phyloP scores from a whole-genome alignment of 1,140 invertebrate species.

The Zaprionus capensis region DNA sequence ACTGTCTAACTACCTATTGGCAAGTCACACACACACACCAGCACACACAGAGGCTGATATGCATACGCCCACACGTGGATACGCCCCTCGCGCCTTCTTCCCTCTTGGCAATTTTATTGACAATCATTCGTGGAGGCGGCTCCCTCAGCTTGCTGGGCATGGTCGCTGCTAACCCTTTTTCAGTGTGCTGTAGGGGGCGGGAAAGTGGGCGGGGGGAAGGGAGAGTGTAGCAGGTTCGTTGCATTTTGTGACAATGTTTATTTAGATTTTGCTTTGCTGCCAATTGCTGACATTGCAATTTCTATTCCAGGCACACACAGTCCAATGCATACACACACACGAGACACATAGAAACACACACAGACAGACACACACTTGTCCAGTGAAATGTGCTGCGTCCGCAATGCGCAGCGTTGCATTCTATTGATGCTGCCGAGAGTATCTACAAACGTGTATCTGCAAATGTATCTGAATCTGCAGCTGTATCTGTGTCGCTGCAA shows the following conservation, averaged over 20 bases:
- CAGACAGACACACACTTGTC: conserved; percentile 25
- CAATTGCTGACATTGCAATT: conserved; percentile 83
- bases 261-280: conserved; percentile 82
- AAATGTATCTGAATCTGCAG: conserved; percentile 30
- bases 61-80: conserved; percentile 1
- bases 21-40: conserved; percentile 50
- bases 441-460: conserved; percentile 17
- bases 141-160: conserved; percentile 18
- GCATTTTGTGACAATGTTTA: conserved; percentile 83
- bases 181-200: not conserved
- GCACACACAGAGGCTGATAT: not conserved
- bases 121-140: conserved; percentile 52
- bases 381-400: conserved; percentile 67
- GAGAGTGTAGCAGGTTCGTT: conserved; percentile 44
- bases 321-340: conserved; percentile 46
- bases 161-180: conserved; percentile 47
- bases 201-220: not conserved
- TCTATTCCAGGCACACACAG: conserved; percentile 70
- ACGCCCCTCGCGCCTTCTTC: conserved; percentile 26
- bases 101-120: conserved; percentile 81
- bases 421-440: conserved; percentile 47
- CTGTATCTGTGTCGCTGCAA: conserved; percentile 22
- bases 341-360: conserved; percentile 22
- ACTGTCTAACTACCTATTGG: conserved; percentile 75
- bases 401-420: conserved; percentile 76